Conservation (phyloP, 1,140 invertebrate genomes). For the Lethrus apterus region DNA sequence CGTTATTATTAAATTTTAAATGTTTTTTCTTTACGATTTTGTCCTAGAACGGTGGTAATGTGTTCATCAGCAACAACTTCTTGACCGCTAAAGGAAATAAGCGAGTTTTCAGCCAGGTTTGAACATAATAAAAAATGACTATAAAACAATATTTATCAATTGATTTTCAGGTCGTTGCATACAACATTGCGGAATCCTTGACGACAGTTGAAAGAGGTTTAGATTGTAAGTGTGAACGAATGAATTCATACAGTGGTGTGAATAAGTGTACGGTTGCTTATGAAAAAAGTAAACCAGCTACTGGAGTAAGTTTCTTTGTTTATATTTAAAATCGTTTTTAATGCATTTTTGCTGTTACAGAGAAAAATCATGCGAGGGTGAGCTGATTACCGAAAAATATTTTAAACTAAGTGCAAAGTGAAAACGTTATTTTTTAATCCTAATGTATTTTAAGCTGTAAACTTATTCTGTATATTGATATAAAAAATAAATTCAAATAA, state of each 20-base stretch:
- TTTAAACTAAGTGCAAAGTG: no score
- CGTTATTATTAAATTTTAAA: slow-evolving; percentile 23
- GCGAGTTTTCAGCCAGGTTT: slow-evolving; percentile 42
- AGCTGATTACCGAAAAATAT: no score
- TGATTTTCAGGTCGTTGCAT: slow-evolving; percentile 42
- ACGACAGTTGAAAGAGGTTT: slow-evolving; percentile 41
- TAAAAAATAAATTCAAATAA: no score
- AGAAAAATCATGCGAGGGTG: no score
- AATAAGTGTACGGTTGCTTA: slow-evolving; percentile 42
- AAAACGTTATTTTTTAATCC: no score
- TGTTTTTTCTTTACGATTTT: not conserved
- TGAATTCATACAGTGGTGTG: slow-evolving; percentile 32
- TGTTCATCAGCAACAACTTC: slow-evolving; percentile 48
- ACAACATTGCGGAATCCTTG: slow-evolving; percentile 42
- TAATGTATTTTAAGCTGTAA: no score
- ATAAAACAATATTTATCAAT: not conserved
- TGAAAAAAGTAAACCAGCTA: no score
- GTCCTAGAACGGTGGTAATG: slow-evolving; percentile 36
- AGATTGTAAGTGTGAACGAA: slow-evolving; percentile 45
- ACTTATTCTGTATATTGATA: no score
- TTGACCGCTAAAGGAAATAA: slow-evolving; percentile 46
- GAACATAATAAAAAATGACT: not conserved
- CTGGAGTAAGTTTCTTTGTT: slow-evolving; percentile 24
- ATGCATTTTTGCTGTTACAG: not conserved
- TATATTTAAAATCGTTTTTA: not conserved